phyloP scores from a whole-genome alignment of 2,113 vertebrate species.

The Antechinus flavipes region DNA sequence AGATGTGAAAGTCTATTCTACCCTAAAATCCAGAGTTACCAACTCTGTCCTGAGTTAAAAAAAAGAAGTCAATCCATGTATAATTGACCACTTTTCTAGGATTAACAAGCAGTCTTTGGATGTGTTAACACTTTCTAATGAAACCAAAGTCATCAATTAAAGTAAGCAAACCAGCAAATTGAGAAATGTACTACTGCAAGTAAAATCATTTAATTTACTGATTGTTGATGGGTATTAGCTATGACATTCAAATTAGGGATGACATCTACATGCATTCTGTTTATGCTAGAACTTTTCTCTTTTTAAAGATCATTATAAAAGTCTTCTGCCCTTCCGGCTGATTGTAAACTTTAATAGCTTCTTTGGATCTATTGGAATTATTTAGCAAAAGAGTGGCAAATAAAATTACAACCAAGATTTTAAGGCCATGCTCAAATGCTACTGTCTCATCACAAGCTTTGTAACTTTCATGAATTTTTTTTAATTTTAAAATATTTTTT shows the following conservation, averaged over 20 bases:
- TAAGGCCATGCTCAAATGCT: not conserved
- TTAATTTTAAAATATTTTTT: not conserved
- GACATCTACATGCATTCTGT: not conserved
- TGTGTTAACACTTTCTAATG: not conserved
- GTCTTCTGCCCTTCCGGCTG: not conserved
- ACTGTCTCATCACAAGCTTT: not conserved
- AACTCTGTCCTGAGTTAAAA: not conserved
- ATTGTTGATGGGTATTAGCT: not conserved
- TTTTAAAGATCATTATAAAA: not conserved
- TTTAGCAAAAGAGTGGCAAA: not conserved
- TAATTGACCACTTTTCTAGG: not conserved
- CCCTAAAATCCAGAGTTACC: not conserved
- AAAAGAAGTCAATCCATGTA: not conserved
- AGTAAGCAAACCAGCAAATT: not conserved
- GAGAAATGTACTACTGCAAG: not conserved
- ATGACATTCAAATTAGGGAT: not conserved
- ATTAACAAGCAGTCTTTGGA: not conserved
- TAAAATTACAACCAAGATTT: not conserved
- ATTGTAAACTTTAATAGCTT: not conserved
- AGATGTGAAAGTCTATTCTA: not conserved
- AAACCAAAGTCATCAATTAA: not conserved
- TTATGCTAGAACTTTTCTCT: not conserved
- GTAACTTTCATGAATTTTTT: not conserved
- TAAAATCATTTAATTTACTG: not conserved
- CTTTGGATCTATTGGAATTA: not conserved